These are phyloP conservation scores for Meiosimyza decipiens DNA, from an alignment of 2,888 invertebrate genomes.

Conservation along the genomic window DNA sequence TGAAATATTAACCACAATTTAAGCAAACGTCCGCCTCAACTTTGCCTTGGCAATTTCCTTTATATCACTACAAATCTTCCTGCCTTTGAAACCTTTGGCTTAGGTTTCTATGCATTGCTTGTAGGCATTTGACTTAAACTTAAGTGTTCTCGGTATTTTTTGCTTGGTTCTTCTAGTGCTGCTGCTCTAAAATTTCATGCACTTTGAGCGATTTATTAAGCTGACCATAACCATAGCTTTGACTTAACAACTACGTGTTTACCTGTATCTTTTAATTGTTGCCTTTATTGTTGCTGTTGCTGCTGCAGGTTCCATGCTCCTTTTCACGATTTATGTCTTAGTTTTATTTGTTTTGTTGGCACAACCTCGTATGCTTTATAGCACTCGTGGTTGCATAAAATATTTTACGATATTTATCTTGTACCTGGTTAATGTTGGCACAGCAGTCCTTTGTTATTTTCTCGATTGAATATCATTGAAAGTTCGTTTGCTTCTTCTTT, in stretches of 20 bases:
- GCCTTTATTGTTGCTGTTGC: neutral
- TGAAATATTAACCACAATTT: slow-evolving; percentile 29
- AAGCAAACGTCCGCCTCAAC: slow-evolving; percentile 18
- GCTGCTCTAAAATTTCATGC: neutral
- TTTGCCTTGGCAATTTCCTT: neutral
- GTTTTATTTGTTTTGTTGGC: too few relatives aligned
- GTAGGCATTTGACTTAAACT: neutral
- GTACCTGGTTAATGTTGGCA: too few relatives aligned
- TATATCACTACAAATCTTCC: slow-evolving; percentile 3
- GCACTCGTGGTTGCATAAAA: too few relatives aligned
- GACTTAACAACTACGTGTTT: neutral
- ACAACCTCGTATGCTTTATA: too few relatives aligned
- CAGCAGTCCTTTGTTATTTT: too few relatives aligned
- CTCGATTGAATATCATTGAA: too few relatives aligned
- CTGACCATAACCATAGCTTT: slow-evolving; percentile 17
- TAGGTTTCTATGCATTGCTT: neutral
- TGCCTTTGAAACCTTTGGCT: neutral
- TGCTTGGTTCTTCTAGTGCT: neutral
- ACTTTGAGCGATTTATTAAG: slow-evolving; percentile 29
- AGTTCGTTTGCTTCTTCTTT: too few relatives aligned
- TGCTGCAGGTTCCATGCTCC: neutral
- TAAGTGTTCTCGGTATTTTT: neutral
- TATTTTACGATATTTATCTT: too few relatives aligned
- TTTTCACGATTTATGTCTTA: too few relatives aligned
- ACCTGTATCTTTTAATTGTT: slow-evolving; percentile 3